phyloP scores from a whole-genome alignment of 2,888 invertebrate genomes.

The Imbricaverruca yamaguchii region DNA sequence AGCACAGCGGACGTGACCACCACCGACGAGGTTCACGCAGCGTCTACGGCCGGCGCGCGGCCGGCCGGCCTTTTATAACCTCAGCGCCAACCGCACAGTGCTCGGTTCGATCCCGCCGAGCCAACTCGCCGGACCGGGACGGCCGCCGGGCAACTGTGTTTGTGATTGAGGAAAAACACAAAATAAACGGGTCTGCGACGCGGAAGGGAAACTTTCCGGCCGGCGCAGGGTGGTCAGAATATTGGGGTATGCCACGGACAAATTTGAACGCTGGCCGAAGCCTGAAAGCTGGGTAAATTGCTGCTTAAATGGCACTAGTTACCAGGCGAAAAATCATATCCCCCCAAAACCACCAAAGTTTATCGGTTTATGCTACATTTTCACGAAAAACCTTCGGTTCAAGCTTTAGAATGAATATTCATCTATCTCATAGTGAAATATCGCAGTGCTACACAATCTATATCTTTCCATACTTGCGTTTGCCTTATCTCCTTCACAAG shows the following conservation, averaged over 20 bases:
- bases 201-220: not conserved
- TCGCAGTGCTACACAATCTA: not conserved
- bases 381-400: not conserved
- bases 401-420: not conserved
- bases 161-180: not conserved
- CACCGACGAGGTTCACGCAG: not conserved
- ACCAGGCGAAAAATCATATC: not conserved
- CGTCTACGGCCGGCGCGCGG: not conserved
- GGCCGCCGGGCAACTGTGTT: not conserved
- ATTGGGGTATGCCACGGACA: not conserved
- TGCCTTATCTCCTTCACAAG: not conserved
- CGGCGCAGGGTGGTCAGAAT: not conserved
- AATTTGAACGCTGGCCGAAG: not conserved
- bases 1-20: not conserved
- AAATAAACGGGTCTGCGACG: not conserved
- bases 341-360: not conserved
- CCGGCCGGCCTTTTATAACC: not conserved
- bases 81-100: not conserved
- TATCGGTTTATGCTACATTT: too few relatives aligned
- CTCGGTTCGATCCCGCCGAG: not conserved
- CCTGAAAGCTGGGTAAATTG: not conserved
- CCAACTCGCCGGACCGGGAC: not conserved
- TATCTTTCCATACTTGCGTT: not conserved
- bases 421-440: not conserved
- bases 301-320: not conserved